phyloP scores from a whole-genome alignment of 2,113 vertebrate genomes.

The Cervus canadensis region DNA sequence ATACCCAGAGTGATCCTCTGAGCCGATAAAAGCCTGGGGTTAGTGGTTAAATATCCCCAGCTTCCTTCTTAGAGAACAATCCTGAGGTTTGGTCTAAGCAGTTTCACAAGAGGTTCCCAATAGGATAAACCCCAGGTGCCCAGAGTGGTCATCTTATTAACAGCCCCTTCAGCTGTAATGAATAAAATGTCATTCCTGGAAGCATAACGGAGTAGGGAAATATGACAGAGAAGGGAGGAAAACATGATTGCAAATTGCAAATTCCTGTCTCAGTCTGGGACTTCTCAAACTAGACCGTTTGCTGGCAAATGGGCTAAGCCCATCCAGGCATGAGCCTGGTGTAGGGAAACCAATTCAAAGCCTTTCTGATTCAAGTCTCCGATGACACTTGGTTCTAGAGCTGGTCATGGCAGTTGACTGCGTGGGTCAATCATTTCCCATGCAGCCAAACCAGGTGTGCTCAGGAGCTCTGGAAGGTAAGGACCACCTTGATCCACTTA shows the following conservation, averaged over 20 bases:
- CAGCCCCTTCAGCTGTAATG: background rate
- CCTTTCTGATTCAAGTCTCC: accelerated
- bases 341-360: background rate
- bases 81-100: background rate
- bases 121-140: background rate
- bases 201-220: background rate
- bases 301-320: background rate
- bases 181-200: background rate
- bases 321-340: accelerated
- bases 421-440: accelerated
- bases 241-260: background rate
- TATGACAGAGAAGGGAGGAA: background rate
- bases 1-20: background rate
- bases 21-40: background rate
- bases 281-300: background rate
- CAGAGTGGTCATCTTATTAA: background rate
- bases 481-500: slow-evolving; percentile 43
- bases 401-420: accelerated
- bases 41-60: too few relatives aligned
- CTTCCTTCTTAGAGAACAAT: background rate
- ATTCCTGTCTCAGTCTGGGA: background rate
- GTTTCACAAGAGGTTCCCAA: too few relatives aligned
- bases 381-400: background rate
- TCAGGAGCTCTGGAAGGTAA: background rate
- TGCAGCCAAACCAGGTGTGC: background rate